phyloP scores from a whole-genome alignment of 2,888 invertebrate genomes.

The Mythimna loreyi region DNA sequence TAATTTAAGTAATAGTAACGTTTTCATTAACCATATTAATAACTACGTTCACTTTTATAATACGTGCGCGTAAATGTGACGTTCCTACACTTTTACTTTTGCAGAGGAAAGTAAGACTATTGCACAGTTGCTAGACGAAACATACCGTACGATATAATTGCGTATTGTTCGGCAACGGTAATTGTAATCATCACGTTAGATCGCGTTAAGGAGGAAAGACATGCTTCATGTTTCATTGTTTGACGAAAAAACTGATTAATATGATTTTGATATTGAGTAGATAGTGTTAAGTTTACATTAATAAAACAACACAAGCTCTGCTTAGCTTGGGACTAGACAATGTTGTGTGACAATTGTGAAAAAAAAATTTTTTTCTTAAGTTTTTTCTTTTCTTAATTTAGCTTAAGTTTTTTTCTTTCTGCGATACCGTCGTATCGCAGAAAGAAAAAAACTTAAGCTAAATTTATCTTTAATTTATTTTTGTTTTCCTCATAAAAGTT shows the following conservation, averaged over 20 bases:
- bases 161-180: slow-evolving; percentile 49
- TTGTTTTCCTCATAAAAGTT: too few species aligned
- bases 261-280: neutral
- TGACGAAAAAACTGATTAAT: slow-evolving; percentile 3
- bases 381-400: too few species aligned
- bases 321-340: too few species aligned
- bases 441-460: too few species aligned
- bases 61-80: slow-evolving; percentile 47
- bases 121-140: slow-evolving; percentile 34
- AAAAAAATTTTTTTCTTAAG: too few species aligned
- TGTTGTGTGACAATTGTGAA: too few species aligned
- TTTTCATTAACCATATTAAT: slow-evolving; percentile 45
- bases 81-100: slow-evolving; percentile 67
- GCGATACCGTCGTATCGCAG: too few species aligned
- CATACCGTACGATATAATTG: slow-evolving; percentile 49
- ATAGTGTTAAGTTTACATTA: too few species aligned
- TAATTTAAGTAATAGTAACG: slow-evolving; percentile 5
- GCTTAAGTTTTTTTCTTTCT: too few species aligned
- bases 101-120: slow-evolving; percentile 64
- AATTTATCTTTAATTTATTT: too few species aligned
- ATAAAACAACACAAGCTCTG: too few species aligned
- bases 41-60: slow-evolving; percentile 59
- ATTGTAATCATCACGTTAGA: slow-evolving; percentile 26
- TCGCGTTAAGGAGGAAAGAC: slow-evolving; percentile 21
- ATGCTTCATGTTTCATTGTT: slow-evolving; percentile 26